These are phyloP conservation scores for Sebastes oblongus DNA, from an alignment of 2,797 vertebrate genomes.

Conservation along the genomic window DNA sequence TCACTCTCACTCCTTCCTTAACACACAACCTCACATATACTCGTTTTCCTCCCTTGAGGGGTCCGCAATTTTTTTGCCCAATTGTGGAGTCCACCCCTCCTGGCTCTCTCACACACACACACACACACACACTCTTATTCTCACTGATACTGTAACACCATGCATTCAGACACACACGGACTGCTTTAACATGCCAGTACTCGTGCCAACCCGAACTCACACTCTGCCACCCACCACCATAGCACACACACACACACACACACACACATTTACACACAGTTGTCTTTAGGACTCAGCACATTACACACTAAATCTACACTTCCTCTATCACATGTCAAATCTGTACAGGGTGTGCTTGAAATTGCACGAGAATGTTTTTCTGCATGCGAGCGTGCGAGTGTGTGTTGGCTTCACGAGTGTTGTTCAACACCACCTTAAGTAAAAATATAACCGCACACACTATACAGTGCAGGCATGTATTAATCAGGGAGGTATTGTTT, in stretches of 20 bases:
- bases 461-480: slow-evolving; percentile 13
- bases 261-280: neutral
- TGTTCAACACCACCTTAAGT: slow-evolving; percentile 14
- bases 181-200: slow-evolving; percentile 46
- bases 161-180: slow-evolving; percentile 10
- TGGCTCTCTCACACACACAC: neutral
- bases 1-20: slow-evolving; percentile 55
- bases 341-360: slow-evolving; percentile 20
- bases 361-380: slow-evolving; percentile 19
- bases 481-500: slow-evolving; percentile 55
- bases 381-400: neutral
- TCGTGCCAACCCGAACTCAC: slow-evolving; percentile 58
- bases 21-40: slow-evolving; percentile 23
- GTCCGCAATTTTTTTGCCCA: too few relatives aligned
- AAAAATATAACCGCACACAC: slow-evolving; percentile 7
- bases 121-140: slow-evolving; percentile 6
- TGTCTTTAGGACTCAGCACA: slow-evolving; percentile 36
- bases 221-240: slow-evolving; percentile 58
- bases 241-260: neutral
- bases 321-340: slow-evolving; percentile 30
- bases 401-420: slow-evolving; percentile 4
- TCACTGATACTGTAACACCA: slow-evolving; percentile 42
- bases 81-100: too few relatives aligned
- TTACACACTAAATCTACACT: slow-evolving; percentile 43
- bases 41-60: too few relatives aligned